Conservation (phyloP, 2,888 invertebrate genomes). For the Troilus luridus region DNA sequence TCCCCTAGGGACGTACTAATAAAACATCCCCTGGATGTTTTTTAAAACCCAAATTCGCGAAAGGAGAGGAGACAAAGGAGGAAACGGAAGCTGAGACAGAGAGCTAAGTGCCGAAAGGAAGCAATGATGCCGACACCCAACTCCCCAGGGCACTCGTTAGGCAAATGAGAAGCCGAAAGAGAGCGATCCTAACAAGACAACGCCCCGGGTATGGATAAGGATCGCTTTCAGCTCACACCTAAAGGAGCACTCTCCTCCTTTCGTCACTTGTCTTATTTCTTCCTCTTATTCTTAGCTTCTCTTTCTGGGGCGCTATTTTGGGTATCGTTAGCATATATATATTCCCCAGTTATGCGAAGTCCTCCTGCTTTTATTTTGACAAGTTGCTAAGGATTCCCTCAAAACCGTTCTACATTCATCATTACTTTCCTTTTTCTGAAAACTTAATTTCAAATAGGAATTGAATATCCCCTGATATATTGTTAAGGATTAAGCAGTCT, state of each 20-base stretch:
- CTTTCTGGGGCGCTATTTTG: neutral
- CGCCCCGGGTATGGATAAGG: constrained; percentile 56
- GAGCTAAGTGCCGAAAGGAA: constrained; percentile 2
- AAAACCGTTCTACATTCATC: neutral
- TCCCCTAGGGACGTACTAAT: neutral
- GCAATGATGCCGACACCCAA: constrained; percentile 21
- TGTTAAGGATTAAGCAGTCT: no score
- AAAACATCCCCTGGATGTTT: neutral
- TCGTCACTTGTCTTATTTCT: constrained; percentile 36
- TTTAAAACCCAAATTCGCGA: neutral
- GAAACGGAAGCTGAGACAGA: constrained; percentile 17
- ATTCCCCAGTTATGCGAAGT: neutral
- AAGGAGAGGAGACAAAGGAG: neutral
- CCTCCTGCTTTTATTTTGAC: neutral
- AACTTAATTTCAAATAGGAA: no score
- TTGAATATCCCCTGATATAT: no score
- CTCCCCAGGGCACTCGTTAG: constrained; percentile 45
- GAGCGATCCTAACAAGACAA: constrained; percentile 54
- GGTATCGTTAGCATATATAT: constrained; percentile 13
- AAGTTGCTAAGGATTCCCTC: neutral
- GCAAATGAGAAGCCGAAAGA: constrained; percentile 48
- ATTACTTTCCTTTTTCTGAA: neutral
- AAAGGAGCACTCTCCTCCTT: constrained; percentile 35
- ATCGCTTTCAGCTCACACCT: constrained; percentile 52
- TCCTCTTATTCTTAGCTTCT: constrained; percentile 42